Percentiles rank a stretch among this genome's conserved stretches.
Evolutionary conservation across 2,888 invertebrate species (phyloP).

Genomic region (Axea sp.): DNA sequence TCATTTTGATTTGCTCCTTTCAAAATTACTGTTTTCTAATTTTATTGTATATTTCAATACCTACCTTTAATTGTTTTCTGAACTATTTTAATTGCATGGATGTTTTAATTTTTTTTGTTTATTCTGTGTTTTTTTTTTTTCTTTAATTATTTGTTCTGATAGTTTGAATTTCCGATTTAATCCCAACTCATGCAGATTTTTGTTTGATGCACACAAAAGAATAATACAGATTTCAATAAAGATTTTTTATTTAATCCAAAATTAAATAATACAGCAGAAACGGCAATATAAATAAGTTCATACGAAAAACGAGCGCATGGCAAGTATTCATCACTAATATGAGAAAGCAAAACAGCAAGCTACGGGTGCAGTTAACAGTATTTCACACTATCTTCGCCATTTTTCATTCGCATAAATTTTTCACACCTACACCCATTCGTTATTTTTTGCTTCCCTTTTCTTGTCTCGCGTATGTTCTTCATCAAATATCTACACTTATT

Average conservation of each 20-base stretch:
- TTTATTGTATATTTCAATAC: too few relatives aligned
- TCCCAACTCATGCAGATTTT: neutral
- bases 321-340: slow-evolving; percentile 5
- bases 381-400: slow-evolving; percentile 6
- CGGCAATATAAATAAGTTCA: neutral
- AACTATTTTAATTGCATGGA: too few relatives aligned
- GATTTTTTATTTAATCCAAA: slow-evolving; percentile 2
- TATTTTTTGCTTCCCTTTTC: neutral
- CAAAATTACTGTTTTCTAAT: too few relatives aligned
- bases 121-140: too few relatives aligned
- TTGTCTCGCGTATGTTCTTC: neutral
- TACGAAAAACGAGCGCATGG: neutral
- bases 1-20: too few relatives aligned
- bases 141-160: too few relatives aligned
- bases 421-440: slow-evolving; percentile 2
- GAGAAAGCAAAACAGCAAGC: neutral
- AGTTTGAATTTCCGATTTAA: too few relatives aligned
- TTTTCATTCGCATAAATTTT: slow-evolving; percentile 2
- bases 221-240: neutral
- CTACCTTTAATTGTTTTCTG: too few relatives aligned
- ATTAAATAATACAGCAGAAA: slow-evolving; percentile 8
- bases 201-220: too few relatives aligned
- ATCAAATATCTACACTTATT: slow-evolving; percentile 4
- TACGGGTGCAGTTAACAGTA: slow-evolving; percentile 7
- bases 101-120: too few relatives aligned